Base-by-base conservation (phyloP, 2,797 vertebrate genomes). In the Onychomys leucogaster region DNA sequence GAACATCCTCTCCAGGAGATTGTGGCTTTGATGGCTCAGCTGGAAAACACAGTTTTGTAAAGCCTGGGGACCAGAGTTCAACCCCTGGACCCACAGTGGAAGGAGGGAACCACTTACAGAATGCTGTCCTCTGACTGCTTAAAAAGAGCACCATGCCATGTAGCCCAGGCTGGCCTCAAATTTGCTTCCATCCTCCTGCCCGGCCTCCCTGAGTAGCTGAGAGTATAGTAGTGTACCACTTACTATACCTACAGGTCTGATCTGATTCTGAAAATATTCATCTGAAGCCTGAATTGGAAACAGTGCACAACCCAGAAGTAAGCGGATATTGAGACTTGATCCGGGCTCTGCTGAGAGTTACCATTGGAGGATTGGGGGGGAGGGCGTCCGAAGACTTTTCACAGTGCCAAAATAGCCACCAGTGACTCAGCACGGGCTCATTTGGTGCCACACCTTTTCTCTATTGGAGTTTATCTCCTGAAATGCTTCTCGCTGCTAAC, bases 261-360 rank as follows among this genome's bases (percentile, higher is more conserved):
- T 25, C n/a, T n/a, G n/a, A n/a, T 57, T 46, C 25, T n/a, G 61
- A 80, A 96, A 89, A 91, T 67, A 85, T 52, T 86, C 23, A 75
- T 81, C 6, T 75, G 59, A 5, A 75, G 67, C 6, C 49, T 89
- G 65, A 34, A 12, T 57, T 67, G 67, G 46, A 46, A 91, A n/a
- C 14, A 84, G 13, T 5, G 19, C 6, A 43, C 23, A 34, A 41
- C 14, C 65, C 37, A 75, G 63, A 57, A 43, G 19, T 29, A 77
- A 93, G 57, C n/a, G 32, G 32, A 49, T 10, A n/a, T 37, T 13
- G 65, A 77, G 34, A 41, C 46, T 46, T 52, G 71, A 3, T 29
- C 17, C 25, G 57, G 82, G 65, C 63, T 94, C 34, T 32, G 32
- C 49, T 52, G 13, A 43, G 17, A 43, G 46, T 17, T 65, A 81